Base-by-base conservation (phyloP, 2,113 vertebrate species). In the Oreotrochilus melanogaster region DNA sequence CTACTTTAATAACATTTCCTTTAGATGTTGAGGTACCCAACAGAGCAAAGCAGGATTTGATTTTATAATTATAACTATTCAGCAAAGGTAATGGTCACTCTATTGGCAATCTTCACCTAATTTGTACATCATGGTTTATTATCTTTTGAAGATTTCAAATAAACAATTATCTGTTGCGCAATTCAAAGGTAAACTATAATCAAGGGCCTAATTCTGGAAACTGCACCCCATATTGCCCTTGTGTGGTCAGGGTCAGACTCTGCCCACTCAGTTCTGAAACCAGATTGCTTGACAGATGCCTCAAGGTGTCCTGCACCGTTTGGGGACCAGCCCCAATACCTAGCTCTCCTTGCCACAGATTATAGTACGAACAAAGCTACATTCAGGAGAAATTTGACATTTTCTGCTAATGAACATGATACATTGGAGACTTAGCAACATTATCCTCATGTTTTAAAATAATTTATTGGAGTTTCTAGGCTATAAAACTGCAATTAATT, bases 1-100 rank as follows among this genome's bases (percentile, higher is more conserved):
- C 98, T 98, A 98, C 98, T 98, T 99, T 99, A 99, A 98, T 99
- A 99, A 98, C 98, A 98, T 99, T 99, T 99, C 98, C 89, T 97
- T 98, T 98, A 98, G 98, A 98, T 97, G 96, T 98, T 97, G 96
- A 97, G 94, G 93, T 98, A 94, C 97, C 98, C 98, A 96, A 96
- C 97, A 88, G 98, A 97, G 98, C 96, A 96, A 91, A 96, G 64
- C 96, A 96, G 96, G 96, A 97, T 98, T 98, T 98, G 98, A 98
- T 98, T 99, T 98, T 97, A 98, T 98, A 98, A 99, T 99, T 98
- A 98, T 97, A 98, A 97, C 96, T 93, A 70, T 96, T 87, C 98
- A 93, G 97, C 92, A 97, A 97, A 98, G 97, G 96, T 96, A 96
- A 96, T 80, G 97, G 96, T 97, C 97, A 98, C 51, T 94, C 48